Evolutionary conservation across 2,113 vertebrate genomes (phyloP).

Genomic region (Pelecanus crispus): DNA sequence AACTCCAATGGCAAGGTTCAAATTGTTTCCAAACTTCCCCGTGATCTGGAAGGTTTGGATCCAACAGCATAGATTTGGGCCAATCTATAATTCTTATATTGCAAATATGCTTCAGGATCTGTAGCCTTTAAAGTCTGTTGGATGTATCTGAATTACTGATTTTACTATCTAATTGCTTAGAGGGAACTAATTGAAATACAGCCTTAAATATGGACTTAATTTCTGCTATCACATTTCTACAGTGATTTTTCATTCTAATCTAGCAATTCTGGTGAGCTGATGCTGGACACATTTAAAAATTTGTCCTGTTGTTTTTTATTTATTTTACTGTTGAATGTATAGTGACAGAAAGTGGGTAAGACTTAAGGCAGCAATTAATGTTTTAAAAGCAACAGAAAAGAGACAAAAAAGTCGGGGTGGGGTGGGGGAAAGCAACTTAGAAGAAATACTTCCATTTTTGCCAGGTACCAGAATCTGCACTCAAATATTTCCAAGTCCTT

Average conservation of each 20-base stretch:
- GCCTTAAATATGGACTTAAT: not conserved
- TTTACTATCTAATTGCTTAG: slow-evolving; percentile 17
- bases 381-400: not conserved
- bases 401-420: not conserved
- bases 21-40: not conserved
- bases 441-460: not conserved
- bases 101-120: not conserved
- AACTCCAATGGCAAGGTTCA: not conserved
- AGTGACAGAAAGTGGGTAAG: not conserved
- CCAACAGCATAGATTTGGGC: not conserved
- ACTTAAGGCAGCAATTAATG: not conserved
- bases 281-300: not conserved
- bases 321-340: not conserved
- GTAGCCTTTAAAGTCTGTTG: not conserved
- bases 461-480: not conserved
- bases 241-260: not conserved
- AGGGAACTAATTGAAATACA: not conserved
- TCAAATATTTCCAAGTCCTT: not conserved
- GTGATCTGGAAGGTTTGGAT: not conserved
- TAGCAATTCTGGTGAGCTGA: not conserved
- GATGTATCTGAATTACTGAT: not conserved
- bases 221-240: not conserved
- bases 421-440: not conserved
- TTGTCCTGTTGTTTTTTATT: not conserved
- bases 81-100: not conserved